These are phyloP conservation scores for Sipha flava DNA, from an alignment of 1,140 invertebrate species.

Conservation along the genomic window DNA sequence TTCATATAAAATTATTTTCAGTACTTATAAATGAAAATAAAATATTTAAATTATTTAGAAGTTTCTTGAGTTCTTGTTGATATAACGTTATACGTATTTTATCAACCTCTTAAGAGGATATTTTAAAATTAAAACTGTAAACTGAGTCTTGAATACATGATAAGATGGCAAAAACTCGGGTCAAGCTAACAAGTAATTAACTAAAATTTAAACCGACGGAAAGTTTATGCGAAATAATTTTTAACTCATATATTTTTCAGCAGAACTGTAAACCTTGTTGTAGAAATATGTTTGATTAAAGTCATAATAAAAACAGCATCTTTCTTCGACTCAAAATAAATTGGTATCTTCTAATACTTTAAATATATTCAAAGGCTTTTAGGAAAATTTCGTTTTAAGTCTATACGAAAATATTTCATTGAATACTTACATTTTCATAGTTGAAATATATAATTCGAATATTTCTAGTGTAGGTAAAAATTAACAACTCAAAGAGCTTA, in stretches of 20 bases:
- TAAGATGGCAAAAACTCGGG: neutral
- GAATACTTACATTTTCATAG: too few relatives aligned
- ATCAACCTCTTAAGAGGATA: neutral
- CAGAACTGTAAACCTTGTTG: neutral
- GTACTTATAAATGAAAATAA: neutral
- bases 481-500: too few relatives aligned
- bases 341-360: neutral
- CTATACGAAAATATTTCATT: too few relatives aligned
- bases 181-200: conserved; percentile 3
- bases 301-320: neutral
- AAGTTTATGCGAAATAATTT: neutral
- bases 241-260: conserved; percentile 8
- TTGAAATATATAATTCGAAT: too few relatives aligned
- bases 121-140: neutral
- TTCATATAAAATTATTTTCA: neutral
- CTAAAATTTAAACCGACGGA: neutral
- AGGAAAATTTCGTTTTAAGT: too few relatives aligned
- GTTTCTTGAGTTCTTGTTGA: neutral
- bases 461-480: too few relatives aligned
- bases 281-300: neutral
- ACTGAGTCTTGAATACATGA: neutral
- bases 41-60: neutral
- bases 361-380: too few relatives aligned
- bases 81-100: neutral
- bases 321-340: neutral